Evolutionary conservation across 1,140 invertebrate genomes (phyloP), one percentile per base, ranked within the genome.

Genomic region (Aphidius gifuensis): DNA sequence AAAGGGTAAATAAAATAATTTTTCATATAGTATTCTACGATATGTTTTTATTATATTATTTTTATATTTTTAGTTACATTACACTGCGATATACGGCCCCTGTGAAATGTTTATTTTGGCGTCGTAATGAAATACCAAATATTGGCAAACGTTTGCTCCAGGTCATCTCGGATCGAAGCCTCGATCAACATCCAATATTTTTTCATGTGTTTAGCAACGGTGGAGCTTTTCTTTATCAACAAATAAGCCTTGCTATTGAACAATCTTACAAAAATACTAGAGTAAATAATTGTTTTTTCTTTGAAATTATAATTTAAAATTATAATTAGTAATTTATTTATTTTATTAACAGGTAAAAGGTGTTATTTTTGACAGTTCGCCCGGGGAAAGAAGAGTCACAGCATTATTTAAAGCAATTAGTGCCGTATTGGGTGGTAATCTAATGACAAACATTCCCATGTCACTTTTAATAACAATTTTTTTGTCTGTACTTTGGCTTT

Each of bases 191-290:
- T 71, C 90, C 89, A 3, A 83, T 92, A 46, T 87, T 92, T 58
- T 88, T 92, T 70, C 91, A 92, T 66, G 83, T 90, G 44, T 92
- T 93, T 74, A 92, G 89, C 55, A 93, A 92, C 75, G 90, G 90
- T 11, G 91, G 91, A 38, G 86, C 86, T 2, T 85, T 85, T 64
- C 74, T 89, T 5, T 90, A 89, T 72, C 85, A 88, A 65, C 85
- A 88, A 68, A 83, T 90, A 40, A 84, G 85, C 40, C 69, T 84
- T 46, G 85, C 86, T 4, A 80, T 87, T 65, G 73, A 83, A 58
- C 78, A 82, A 51, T 71, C 71, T 39, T 75, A 78, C 7, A 83
- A 79, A 47, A 77, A 79, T 1, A 67, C 85, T 39, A 80, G 80
- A 71, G 82, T 82, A 70, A 46, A 11, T 8, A 32, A 23, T 39